These are phyloP conservation scores for Carcinoscorpius rotundicauda DNA, from an alignment of 1,140 invertebrate species.

Conservation along the genomic window DNA sequence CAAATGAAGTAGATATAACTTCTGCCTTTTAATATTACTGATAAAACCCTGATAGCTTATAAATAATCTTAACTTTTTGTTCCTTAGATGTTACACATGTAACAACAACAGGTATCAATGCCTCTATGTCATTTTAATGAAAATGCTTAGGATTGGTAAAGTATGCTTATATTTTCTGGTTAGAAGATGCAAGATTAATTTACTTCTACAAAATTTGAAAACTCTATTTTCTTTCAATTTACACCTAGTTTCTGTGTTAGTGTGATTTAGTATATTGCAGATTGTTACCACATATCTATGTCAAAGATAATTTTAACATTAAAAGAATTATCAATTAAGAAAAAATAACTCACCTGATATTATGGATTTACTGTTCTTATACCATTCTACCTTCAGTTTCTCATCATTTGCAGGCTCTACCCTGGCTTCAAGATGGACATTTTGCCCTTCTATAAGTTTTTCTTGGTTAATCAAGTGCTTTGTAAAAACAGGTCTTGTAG, in stretches of 20 bases:
- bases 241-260: background rate
- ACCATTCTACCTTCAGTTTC: conserved; percentile 59
- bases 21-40: no score
- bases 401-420: conserved; percentile 36
- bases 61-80: no score
- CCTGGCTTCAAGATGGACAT: conserved; percentile 27
- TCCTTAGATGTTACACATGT: no score
- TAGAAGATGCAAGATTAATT: no score
- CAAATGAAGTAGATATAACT: no score
- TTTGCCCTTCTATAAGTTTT: conserved; percentile 63
- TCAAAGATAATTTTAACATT: conserved; percentile 2
- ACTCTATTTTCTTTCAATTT: background rate
- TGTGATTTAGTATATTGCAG: background rate
- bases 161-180: no score
- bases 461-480: conserved; percentile 77
- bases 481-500: conserved; percentile 78
- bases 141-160: no score
- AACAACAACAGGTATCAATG: no score
- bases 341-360: conserved; percentile 48
- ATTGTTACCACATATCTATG: conserved; percentile 5
- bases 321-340: conserved; percentile 3
- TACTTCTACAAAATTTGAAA: background rate
- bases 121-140: no score
- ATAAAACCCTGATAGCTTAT: no score
- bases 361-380: conserved; percentile 75